Evolutionary conservation across 1,140 invertebrate species (phyloP).

Genomic region (Paraescarpia echinospica): DNA sequence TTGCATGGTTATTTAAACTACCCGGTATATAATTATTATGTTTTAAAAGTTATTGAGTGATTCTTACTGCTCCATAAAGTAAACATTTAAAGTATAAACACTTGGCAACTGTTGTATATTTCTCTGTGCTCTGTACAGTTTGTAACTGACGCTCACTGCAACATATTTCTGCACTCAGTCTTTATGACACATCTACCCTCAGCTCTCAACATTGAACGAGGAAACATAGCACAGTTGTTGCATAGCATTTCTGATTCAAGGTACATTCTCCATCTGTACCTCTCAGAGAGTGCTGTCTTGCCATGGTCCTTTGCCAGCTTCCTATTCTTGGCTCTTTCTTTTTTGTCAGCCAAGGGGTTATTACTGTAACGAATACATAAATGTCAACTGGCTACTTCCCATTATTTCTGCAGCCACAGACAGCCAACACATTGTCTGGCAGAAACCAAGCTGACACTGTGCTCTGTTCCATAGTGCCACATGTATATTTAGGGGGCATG

Average conservation of each 20-base stretch:
- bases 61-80: too few relatives aligned
- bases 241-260: background rate
- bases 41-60: too few relatives aligned
- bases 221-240: background rate
- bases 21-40: too few relatives aligned
- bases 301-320: constrained; percentile 35
- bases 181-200: background rate
- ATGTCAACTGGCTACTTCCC: background rate
- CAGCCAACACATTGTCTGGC: background rate
- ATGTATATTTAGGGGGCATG: background rate
- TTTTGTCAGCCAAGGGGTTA: constrained; percentile 47
- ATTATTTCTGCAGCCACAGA: background rate
- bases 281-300: constrained; percentile 44
- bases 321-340: constrained; percentile 39
- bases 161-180: background rate
- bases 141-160: background rate
- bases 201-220: background rate
- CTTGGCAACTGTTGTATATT: background rate
- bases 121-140: background rate
- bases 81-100: too few relatives aligned
- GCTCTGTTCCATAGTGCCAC: background rate
- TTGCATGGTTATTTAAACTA: too few relatives aligned
- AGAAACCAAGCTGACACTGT: background rate
- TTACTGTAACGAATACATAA: constrained; percentile 38
- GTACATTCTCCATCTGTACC: constrained; percentile 29